Evolutionary conservation across 2,888 invertebrate genomes (phyloP), one percentile per base, ranked within the genome.

Genomic region (Timema cristinae): DNA sequence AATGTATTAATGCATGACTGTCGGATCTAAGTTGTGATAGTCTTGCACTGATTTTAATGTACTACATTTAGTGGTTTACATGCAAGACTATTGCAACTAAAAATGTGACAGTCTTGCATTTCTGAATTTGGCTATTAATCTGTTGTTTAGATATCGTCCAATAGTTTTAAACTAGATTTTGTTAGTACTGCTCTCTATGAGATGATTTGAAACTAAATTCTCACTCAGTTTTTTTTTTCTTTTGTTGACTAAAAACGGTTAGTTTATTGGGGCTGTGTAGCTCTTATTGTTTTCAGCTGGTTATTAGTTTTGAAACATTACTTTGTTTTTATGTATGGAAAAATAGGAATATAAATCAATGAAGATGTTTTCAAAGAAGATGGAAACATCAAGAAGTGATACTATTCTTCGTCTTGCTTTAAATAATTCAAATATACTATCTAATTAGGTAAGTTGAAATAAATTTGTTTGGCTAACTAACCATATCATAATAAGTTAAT

Each of bases 331-430:
- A 5, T 11, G 16, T 63, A 32, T 63, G 4, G 16, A 63, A 63
- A 48, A 63, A 63, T 11, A 63, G 15, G 32, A 48, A 8, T 63
- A 8, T 15, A 63, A 6, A 63, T 32, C 32, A 47, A 4, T 63
- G 63, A 63, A 63, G 15, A 59, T 63, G 16, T 63, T 63, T 32
- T 11, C 2, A 63, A 32, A 63, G 16, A 63, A 63, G 16, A 63
- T 63, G 63, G 63, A 16, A 63, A 63, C 63, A 32, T 63, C 63
- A 63, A 63, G 6, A 63, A 47, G 2, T 63, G 63, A 48, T 10
- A 63, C 9, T 5, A 63, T 6, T 63, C 32, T 63, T 63, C 63
- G 32, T 63, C 63, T 63, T 63, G 63, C 63, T 63, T 63, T 32
- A 48, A 32, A 63, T 5, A 63, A 63, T 63, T 10, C 7, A 48